Conservation (phyloP, 2,888 invertebrate species). For the Euphydryas editha region DNA sequence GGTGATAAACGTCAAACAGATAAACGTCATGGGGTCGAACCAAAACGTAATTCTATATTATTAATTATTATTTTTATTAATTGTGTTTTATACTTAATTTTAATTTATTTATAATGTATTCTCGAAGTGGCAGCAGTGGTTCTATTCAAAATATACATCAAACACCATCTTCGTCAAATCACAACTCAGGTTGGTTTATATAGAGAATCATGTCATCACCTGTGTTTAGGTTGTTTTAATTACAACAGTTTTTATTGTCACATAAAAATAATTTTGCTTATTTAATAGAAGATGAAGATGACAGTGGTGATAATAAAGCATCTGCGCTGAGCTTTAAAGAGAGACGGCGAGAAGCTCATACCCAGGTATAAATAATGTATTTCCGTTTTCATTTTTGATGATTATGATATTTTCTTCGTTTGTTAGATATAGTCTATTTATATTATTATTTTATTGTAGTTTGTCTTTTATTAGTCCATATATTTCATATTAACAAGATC, state of each 20-base stretch:
- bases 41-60: conserved; percentile 16
- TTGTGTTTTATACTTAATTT: conserved; percentile 11
- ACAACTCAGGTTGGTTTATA: conserved; percentile 86
- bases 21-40: conserved; percentile 8
- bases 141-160: conserved; percentile 90
- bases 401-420: too few species aligned
- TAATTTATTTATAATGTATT: conserved; percentile 74
- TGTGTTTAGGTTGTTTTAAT: conserved; percentile 9
- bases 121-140: conserved; percentile 90
- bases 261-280: conserved; percentile 6
- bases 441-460: neutral
- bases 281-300: conserved; percentile 84
- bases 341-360: conserved; percentile 96
- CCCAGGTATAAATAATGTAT: conserved; percentile 74
- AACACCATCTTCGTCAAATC: conserved; percentile 91
- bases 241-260: too few species aligned
- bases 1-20: neutral
- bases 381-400: neutral
- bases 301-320: conserved; percentile 84
- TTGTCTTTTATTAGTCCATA: too few species aligned
- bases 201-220: neutral
- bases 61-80: conserved; percentile 12
- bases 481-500: too few species aligned
- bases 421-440: neutral
- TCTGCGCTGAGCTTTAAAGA: conserved; percentile 94